Evolutionary conservation across 2,797 vertebrate species (phyloP).

Genomic region (Remorina albescens): DNA sequence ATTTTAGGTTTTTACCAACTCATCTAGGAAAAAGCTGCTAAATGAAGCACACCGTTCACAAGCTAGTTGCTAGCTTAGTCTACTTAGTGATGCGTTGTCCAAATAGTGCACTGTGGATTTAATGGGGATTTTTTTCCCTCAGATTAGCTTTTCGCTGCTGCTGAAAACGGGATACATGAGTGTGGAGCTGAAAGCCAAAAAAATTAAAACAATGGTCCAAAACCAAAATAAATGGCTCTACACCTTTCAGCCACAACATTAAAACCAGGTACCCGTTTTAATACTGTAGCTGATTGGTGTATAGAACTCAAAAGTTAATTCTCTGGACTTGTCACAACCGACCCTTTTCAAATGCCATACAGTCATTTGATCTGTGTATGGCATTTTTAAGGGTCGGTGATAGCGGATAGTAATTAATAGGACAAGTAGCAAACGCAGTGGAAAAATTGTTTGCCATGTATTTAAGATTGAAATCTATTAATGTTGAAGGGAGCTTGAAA

Average conservation of each 20-base stretch:
- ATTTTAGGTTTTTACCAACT: too few species aligned
- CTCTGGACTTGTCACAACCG: background rate
- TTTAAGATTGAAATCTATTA: background rate
- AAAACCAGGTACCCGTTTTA: too few species aligned
- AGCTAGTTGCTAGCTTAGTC: too few species aligned
- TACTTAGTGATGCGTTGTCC: background rate
- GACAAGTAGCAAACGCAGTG: background rate
- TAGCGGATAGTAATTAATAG: background rate
- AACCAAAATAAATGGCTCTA: conserved; percentile 1
- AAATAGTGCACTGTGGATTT: background rate
- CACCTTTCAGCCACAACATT: too few species aligned
- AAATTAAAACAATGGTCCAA: background rate
- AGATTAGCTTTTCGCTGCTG: background rate
- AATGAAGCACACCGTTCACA: background rate
- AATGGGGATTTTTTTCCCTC: too few species aligned
- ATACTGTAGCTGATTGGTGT: too few species aligned
- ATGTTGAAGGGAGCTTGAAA: conserved; percentile 1
- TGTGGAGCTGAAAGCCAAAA: too few species aligned
- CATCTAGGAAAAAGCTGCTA: too few species aligned
- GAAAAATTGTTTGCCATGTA: background rate
- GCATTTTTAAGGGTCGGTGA: background rate
- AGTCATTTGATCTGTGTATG: background rate
- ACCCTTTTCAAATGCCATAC: background rate
- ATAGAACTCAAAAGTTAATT: background rate
- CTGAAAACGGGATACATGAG: too few species aligned